Conservation (phyloP, 2,888 invertebrate genomes). For the Tolmerus cingulatus region DNA sequence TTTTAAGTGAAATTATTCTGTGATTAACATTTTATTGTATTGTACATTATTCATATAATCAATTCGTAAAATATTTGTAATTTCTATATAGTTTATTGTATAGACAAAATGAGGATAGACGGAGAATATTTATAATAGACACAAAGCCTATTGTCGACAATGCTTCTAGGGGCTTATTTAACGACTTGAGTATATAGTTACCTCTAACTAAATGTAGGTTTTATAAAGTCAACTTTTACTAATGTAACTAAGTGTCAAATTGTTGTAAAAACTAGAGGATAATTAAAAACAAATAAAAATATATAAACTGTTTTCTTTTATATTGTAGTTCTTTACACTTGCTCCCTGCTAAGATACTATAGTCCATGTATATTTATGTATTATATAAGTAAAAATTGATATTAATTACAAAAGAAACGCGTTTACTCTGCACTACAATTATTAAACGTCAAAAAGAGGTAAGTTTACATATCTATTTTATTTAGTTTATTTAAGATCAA, state of each 20-base stretch:
- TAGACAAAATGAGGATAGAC: neutral
- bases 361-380: too few relatives aligned
- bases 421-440: too few relatives aligned
- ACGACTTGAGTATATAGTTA: conserved; percentile 23
- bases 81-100: conserved; percentile 37
- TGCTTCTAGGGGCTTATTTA: neutral
- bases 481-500: too few relatives aligned
- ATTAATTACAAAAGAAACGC: too few relatives aligned
- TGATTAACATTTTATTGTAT: conserved; percentile 38
- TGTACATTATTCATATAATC: conserved; percentile 4
- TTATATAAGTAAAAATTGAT: too few relatives aligned
- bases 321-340: neutral
- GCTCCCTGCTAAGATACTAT: neutral
- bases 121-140: neutral
- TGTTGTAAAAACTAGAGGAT: conserved; percentile 32
- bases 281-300: conserved; percentile 13
- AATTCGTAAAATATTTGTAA: conserved; percentile 21
- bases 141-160: neutral
- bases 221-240: conserved; percentile 36
- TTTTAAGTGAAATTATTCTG: conserved; percentile 40
- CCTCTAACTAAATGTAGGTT: conserved; percentile 22
- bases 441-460: too few relatives aligned
- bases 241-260: conserved; percentile 37
- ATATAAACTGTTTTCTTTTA: neutral
- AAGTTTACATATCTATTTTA: too few relatives aligned